Base-by-base conservation (phyloP, 1,140 invertebrate genomes). In the Conus ventricosus region DNA sequence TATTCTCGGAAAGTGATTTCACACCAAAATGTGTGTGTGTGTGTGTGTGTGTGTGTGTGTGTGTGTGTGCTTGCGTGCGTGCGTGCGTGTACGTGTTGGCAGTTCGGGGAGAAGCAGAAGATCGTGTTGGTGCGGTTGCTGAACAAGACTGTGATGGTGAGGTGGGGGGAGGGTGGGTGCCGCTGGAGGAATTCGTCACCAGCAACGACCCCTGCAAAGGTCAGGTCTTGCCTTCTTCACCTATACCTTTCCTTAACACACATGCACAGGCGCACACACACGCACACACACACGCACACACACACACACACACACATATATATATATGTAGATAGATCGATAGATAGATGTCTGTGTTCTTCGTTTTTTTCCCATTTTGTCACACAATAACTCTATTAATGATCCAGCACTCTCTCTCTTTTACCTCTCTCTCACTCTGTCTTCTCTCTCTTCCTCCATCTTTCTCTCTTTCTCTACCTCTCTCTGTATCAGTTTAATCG, bases 31-130 rank as follows among this genome's bases (percentile, higher is more conserved):
- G 6, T 75, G 71, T 75, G 13, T 3, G 11, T 78, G 76, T 27
- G 13, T 78, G 76, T 39, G 23, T 75, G 67, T 20, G 67, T 20
- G 67, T 20, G n/a, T n/a, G 57, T 60, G 57, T 75, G 67, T 75
- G 67, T 75, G 23, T 20, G n/a, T 75, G 11, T 75, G n/a, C 10
- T 7, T 15, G 11, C 39, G 39, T 13, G 25, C 6, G 25, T 78
- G n/a, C 10, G 10, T 27, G 76, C 39, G 76, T 78, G 27, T 78
- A 5, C 39, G n/a, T 78, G 17, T 39, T 11, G 95, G 96, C 88
- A 99, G 98, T 99, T 99, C 96, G 98, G 99, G 81, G 99, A 99
- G 95, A 99, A 98, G 90, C 98, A 99, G 94, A 99, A 99, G 95
- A 96, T 99, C 27, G 97, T 99, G 84, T 96, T 99, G 82, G 99